Evolutionary conservation across 2,797 vertebrate species (phyloP), one percentile per base, ranked within the genome.

Genomic region (Xiphophorus birchmanni): DNA sequence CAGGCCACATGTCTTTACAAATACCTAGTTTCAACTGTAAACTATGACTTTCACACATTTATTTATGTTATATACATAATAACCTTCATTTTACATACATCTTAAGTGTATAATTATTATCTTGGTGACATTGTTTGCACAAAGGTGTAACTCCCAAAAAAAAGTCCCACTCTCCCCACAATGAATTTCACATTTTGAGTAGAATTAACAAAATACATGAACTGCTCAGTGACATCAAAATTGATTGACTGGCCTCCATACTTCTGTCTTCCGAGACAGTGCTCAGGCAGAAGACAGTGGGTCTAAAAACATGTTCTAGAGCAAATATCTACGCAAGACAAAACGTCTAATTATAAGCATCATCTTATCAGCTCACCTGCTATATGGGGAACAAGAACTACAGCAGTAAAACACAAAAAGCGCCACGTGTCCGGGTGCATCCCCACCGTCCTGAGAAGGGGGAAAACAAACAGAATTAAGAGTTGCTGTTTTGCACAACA

Each of bases 391-490:
- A 96, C 97, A 85, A 98, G 88, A 80, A 97, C 88, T n/a, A 96
- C 97, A 37, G 95, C 97, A 74, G 96, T 96, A 93, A 98, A 99
- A 92, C 96, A 96, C 76, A 96, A 92, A 91, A 99, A 99, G 80
- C 97, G 96, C 71, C 95, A 73, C 17, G n/a, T 91, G 3, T 97
- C 97, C 0, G 98, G 97, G 84, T 98, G 82, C 93, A 99, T 93
- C 42, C 97, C 97, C 63, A 94, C 89, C 2, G 95, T 96, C 98
- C 98, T 99, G 92, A 82, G 69, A 79, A 15, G 65, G 10, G 18
- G 72, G 9, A 6, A 42, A 7, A 2, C 37, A n/a, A 4, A n/a
- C 40, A 54, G 63, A 6, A 26, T 37, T 69, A 8, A 37, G 6
- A 50, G 40, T 40, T 10, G 8, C 7, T 9, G 15, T 15, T 44